A percentile compares a stretch with the other conserved stretches of the same genome.
Conservation (phyloP, 2,113 vertebrate genomes). For the Addax nasomaculatus region DNA sequence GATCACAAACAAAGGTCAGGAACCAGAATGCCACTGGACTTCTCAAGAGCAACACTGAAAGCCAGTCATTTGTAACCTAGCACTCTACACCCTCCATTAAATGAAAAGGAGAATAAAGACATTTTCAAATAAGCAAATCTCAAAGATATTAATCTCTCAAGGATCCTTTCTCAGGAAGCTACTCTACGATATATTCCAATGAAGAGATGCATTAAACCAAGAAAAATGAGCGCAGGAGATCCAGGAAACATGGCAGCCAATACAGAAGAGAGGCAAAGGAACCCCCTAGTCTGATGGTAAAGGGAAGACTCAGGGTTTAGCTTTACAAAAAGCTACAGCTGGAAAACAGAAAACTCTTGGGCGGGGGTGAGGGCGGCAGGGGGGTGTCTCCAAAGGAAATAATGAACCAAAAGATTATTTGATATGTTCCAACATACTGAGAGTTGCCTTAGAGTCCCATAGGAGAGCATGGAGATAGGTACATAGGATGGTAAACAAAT, state of each 20-base stretch:
- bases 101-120: neutral
- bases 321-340: neutral
- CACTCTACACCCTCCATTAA: neutral
- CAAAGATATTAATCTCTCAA: neutral
- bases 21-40: neutral
- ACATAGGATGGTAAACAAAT: neutral
- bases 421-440: neutral
- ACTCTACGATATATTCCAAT: neutral
- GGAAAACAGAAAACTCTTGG: neutral
- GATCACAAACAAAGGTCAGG: neutral
- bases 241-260: neutral
- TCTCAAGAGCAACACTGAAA: neutral
- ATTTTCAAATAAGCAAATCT: neutral
- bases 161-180: neutral
- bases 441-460: neutral
- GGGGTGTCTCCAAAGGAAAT: neutral
- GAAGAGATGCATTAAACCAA: neutral
- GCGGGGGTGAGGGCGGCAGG: accelerated
- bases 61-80: neutral
- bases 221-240: neutral
- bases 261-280: neutral
- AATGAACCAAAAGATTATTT: neutral
- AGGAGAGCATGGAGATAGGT: neutral
- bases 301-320: neutral
- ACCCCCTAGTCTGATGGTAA: neutral